phyloP scores from a whole-genome alignment of 2,113 vertebrate genomes.

The Rhinolophus ferrumequinum region DNA sequence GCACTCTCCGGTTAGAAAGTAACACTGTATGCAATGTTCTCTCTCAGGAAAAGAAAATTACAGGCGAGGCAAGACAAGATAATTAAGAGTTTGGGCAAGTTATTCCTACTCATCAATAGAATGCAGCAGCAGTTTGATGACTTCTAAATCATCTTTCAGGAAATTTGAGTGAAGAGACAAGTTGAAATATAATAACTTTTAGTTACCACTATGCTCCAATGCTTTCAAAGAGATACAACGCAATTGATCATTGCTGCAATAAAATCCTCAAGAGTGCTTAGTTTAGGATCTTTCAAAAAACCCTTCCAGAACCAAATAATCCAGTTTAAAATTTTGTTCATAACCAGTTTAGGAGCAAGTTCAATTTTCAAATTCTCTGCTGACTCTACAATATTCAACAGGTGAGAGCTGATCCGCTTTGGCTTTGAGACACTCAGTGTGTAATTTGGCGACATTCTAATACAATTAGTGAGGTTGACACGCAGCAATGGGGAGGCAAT shows the following conservation, averaged over 20 bases:
- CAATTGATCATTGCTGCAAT: neutral
- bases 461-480: slow-evolving; percentile 17
- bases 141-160: neutral
- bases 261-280: neutral
- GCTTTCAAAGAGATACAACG: neutral
- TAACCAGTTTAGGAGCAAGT: neutral
- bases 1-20: neutral
- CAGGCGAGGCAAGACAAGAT: slow-evolving; percentile 28
- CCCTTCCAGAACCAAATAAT: neutral
- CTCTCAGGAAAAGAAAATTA: neutral
- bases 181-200: neutral
- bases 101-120: neutral
- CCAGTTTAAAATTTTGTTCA: neutral
- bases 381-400: slow-evolving; percentile 5
- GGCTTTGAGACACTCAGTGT: neutral
- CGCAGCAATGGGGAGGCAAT: neutral
- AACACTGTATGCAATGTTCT: neutral
- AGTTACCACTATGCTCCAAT: neutral
- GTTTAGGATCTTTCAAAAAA: neutral
- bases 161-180: neutral
- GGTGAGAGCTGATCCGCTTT: neutral
- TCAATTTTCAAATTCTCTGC: slow-evolving; percentile 11
- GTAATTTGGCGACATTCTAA: neutral
- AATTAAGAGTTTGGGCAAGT: neutral
- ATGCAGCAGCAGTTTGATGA: neutral